Base-by-base conservation (phyloP, 2,113 vertebrate species). In the Alethe castanea region DNA sequence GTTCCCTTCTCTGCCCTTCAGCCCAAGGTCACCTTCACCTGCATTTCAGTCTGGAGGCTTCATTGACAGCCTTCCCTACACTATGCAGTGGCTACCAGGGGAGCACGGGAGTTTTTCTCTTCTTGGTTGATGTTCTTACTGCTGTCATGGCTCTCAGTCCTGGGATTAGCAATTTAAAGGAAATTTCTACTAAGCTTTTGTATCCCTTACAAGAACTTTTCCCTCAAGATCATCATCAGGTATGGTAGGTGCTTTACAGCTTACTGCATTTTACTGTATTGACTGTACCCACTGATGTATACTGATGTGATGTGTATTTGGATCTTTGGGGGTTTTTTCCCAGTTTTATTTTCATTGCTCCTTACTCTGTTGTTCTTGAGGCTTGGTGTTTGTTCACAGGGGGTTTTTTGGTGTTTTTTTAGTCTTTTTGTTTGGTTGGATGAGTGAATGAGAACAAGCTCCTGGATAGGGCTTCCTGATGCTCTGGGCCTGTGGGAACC, bases 1-100 rank as follows among this genome's bases (percentile, higher is more conserved):
- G 14, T 23, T 19, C 54, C 45, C 36, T 72, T 70, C 15, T n/a
- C 66, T 54, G 33, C 31, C 29, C 11, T 54, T 48, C 60, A 42
- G 35, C 22, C 14, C 47, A 90, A 94, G 62, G 87, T 90, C 74
- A 66, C 60, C 50, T 86, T 69, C 81, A 87, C 38, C 74, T 80
- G 42, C 19, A 17, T 73, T 93, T 76, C 66, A 60, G 26, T 67
- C 73, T 53, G 42, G 16, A 86, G 57, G 48, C 38, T 82, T 81
- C 48, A 76, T 13, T 57, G 80, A 71, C 44, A 40, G 38, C 31
- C 19, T 77, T 65, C 17, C 10, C 35, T 70, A 19, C 17, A 3
- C 19, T 52, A 9, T 38, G 23, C 2, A 6, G 9, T 31, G 20
- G 31, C 38, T 77, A 48, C 22, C 33, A 71, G 12, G 16, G 15